Evolutionary conservation across 2,113 vertebrate species (phyloP), one percentile per base, ranked within the genome.

Genomic region (Turnix velox): DNA sequence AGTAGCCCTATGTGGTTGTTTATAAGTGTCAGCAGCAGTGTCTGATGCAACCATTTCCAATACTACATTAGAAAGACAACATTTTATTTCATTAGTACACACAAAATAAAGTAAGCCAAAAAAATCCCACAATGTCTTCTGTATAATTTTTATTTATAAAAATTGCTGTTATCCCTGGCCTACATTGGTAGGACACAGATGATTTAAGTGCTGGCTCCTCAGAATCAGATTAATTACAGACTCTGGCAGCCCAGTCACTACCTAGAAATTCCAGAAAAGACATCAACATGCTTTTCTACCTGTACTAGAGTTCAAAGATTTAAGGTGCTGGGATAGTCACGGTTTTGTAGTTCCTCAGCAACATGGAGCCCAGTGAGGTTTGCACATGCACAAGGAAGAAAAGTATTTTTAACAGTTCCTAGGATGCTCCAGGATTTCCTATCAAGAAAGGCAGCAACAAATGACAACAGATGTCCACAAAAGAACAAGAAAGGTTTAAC

Each of bases 401-500:
- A 87, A 40, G 2, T 4, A 17, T 37, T 72, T 76, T 45, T 57
- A 87, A 80, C 14, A 52, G 37, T 55, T 91, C 78, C 62, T 65
- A 25, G 37, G 65, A 37, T 49, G 82, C 25, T 78, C 61, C 45
- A 49, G 48, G 39, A 68, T 43, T 42, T 62, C 2, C 42, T 23
- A 92, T 28, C 49, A 45, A 37, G 37, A 90, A 77, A 65, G 52
- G 35, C 57, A 91, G 65, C n/a, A 71, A 5, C 16, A 78, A 67
- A 72, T 68, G 62, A 89, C 74, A 93, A 79, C 5, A 33, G 22
- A 57, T n/a, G 28, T 40, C 49, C 57, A 28, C 52, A 79, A 79
- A 79, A 82, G n/a, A 88, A 40, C 10, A 42, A 9, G 31, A 45
- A 52, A 72, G 22, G n/a, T 90, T 94, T 87, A 90, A 79, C 33